Evolutionary conservation across 2,888 invertebrate genomes (phyloP).

Genomic region (Tanytarsus gracilentus): DNA sequence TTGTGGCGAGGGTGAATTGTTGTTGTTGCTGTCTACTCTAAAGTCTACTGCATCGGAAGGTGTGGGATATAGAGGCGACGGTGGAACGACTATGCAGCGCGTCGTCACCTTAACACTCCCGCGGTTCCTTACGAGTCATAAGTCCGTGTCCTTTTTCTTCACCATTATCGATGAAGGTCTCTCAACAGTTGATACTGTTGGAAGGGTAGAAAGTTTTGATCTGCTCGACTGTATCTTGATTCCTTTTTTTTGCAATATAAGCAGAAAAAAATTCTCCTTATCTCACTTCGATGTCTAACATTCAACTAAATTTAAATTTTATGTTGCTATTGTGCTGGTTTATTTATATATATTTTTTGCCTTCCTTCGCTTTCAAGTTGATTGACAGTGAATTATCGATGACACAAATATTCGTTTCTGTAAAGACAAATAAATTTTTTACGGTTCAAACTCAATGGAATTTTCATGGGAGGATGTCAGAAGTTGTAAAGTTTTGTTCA

Average conservation of each 20-base stretch:
- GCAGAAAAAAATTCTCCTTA: too few species aligned
- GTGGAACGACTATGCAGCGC: slow-evolving; percentile 43
- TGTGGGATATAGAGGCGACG: slow-evolving; percentile 35
- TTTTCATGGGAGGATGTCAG: too few species aligned
- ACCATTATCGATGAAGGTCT: slow-evolving; percentile 32
- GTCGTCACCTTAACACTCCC: slow-evolving; percentile 42
- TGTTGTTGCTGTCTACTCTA: slow-evolving; percentile 10
- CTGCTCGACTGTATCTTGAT: slow-evolving; percentile 21
- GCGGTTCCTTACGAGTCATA: slow-evolving; percentile 43
- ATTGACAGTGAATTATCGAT: too few species aligned
- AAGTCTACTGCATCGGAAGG: not conserved
- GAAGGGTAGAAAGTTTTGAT: not conserved
- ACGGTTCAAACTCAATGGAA: too few species aligned
- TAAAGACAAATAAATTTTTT: too few species aligned
- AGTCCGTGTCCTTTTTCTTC: slow-evolving; percentile 43
- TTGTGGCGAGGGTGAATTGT: slow-evolving; percentile 21
- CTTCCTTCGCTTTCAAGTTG: too few species aligned
- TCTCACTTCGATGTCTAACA: too few species aligned
- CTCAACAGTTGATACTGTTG: slow-evolving; percentile 1
- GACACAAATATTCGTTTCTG: too few species aligned
- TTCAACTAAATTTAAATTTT: too few species aligned
- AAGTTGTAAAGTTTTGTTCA: too few species aligned
- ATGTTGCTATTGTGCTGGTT: too few species aligned
- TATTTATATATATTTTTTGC: too few species aligned
- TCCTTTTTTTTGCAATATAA: not conserved